Evolutionary conservation across 2,113 vertebrate species (phyloP), one percentile per base, ranked within the genome.

Genomic region (Phainopepla nitens): DNA sequence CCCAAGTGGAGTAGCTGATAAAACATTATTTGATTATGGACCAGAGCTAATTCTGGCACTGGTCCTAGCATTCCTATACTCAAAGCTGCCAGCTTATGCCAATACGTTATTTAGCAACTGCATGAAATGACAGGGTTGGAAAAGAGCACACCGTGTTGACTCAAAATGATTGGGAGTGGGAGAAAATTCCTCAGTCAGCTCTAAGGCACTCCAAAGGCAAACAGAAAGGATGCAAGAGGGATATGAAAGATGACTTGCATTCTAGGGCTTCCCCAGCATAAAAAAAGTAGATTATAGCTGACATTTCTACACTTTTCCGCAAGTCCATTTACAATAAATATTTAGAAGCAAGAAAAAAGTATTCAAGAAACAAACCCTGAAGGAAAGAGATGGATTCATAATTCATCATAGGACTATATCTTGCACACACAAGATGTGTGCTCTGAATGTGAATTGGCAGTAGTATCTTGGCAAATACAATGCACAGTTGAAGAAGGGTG

Each of bases 311-410:
- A 61, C 17, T 86, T 83, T 83, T 58, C 49, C 90, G 27, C 49
- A 93, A 90, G 79, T 51, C 79, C 47, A 57, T 75, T 94, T 76
- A 69, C 36, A 81, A 94, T 96, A 94, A 87, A 94, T 96, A 94
- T 87, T 96, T 97, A 66, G 91, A 92, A 93, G 17, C 15, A 69
- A 82, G 22, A 21, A 68, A 85, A 90, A 71, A 65, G n/a, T 53
- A 29, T 19, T 62, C 44, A 77, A 61, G 91, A 90, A 85, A 82
- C 14, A 91, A 95, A 66, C 62, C 70, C 58, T 78, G 54, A 92
- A 90, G 64, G 44, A 77, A 81, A 85, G 56, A 85, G 5, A 28
- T 42, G 27, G n/a, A 94, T 97, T 94, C 69, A 96, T 97, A 96
- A 97, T 97, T 94, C 76, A 96, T 96, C 62, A 81, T 18, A 83